Evolutionary conservation across 2,888 invertebrate genomes (phyloP).

Genomic region (Sinohyriopsis cumingii): DNA sequence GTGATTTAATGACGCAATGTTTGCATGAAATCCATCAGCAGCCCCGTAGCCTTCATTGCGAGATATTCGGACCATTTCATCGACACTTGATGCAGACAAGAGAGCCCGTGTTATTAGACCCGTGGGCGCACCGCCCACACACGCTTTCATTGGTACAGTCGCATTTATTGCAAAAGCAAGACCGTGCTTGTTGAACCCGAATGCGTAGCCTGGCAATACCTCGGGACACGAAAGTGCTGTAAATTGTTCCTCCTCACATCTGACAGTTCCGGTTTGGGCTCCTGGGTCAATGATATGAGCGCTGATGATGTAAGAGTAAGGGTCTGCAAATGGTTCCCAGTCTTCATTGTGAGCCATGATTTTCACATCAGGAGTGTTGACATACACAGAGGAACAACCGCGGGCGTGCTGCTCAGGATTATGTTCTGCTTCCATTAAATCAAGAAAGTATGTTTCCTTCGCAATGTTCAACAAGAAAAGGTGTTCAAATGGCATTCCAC

Average conservation of each 20-base stretch:
- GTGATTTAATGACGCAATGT: slow-evolving; percentile 2
- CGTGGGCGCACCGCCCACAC: not conserved
- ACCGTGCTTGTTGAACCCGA: slow-evolving; percentile 14
- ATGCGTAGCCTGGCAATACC: slow-evolving; percentile 15
- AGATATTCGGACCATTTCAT: no score
- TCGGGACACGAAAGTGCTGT: slow-evolving; percentile 33
- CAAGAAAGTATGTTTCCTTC: no score
- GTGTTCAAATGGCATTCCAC: no score
- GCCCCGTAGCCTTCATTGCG: not conserved
- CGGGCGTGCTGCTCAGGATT: slow-evolving; percentile 26
- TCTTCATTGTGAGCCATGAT: slow-evolving; percentile 30
- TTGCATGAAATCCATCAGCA: slow-evolving; percentile 2
- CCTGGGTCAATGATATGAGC: slow-evolving; percentile 2
- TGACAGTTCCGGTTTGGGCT: not conserved
- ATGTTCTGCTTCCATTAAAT: not conserved
- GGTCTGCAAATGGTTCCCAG: slow-evolving; percentile 27
- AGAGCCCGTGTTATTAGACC: not conserved
- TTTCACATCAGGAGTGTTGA: slow-evolving; percentile 18
- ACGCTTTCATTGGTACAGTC: not conserved
- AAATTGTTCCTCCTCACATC: slow-evolving; percentile 19
- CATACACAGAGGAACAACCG: slow-evolving; percentile 7
- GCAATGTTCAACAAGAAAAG: no score
- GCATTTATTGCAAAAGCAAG: slow-evolving; percentile 1
- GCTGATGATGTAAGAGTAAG: slow-evolving; percentile 29
- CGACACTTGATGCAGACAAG: not conserved